Evolutionary conservation across 2,888 invertebrate genomes (phyloP), one percentile per base, ranked within the genome.

Genomic region (Eupithecia pulchellata): DNA sequence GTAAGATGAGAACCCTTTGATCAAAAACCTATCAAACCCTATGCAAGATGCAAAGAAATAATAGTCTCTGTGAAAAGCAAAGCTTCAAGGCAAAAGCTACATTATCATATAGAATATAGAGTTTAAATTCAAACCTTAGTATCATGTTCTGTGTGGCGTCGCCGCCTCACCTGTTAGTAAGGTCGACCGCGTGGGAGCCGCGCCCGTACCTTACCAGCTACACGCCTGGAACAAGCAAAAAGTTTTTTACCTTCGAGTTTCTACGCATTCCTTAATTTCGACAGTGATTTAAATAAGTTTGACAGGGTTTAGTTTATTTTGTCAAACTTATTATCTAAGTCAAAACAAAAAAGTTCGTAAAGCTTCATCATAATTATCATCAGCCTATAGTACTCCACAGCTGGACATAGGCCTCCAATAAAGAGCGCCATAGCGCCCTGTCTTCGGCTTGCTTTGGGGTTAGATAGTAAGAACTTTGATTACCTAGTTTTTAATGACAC

Each of bases 121-220:
- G 88, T 87, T 85, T 27, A 88, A 85, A 88, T 88, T 90, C 93
- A 89, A 92, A 94, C 94, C 94, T 94, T 94, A 94, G 92, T 89
- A 94, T 90, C 94, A 94, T 93, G 93, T 87, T 94, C 93, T 92
- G 89, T 88, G 90, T 90, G 90, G 91, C 91, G 91, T 85, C 87
- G 89, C 89, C 92, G 91, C 94, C 93, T 93, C 93, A 93, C 93
- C 93, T 93, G 91, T 91, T 90, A 86, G 93, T 92, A 93, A 93
- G 93, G 93, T 84, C 93, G 93, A 92, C 89, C 92, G 92, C 93
- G 91, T 84, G 82, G 82, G 79, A 80, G 79, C 89, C 91, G 92
- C 92, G 91, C 87, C 87, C 92, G 91, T 87, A 80, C 93, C 93
- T 91, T 89, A 91, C 93, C 84, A 81, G 85, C 82, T 85, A 86